Evolutionary conservation across 2,113 vertebrate genomes (phyloP), one percentile per base, ranked within the genome.

Genomic region (Cryptotis parvus): DNA sequence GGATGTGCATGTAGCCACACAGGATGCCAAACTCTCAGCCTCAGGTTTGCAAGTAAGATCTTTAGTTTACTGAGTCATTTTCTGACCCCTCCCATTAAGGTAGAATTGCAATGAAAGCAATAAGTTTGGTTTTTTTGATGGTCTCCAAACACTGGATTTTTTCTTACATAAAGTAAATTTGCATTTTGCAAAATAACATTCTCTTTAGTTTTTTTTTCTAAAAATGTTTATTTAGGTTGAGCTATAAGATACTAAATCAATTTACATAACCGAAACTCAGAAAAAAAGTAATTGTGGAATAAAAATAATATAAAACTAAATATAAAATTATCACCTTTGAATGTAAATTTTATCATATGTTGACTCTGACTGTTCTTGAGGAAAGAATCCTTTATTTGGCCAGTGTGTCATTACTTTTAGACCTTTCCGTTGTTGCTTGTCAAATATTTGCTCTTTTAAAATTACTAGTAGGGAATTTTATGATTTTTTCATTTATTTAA

Each of bases 381-480:
- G 72, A 95, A 94, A 80, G 82, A 68, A n/a, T 27, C 84, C 70
- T 76, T 92, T n/a, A 65, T 81, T 80, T 93, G 73, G 58, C 76
- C 29, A 33, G 49, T 45, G 33, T 73, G 58, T 84, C 27, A 0
- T 72, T 90, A 69, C 37, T 68, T 86, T 70, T 66, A 68, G 75
- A 43, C 63, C 29, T 84, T 90, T 84, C 7, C 3, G 9, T 65
- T 61, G 43, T 76, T 14, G 31, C 3, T 39, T 81, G 39, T 89
- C 69, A 94, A 79, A 68, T 68, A 65, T 45, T 65, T 90, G n/a
- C n/a, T n/a, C 22, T 92, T 85, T 89, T 68, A 45, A 80, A 63
- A 90, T 18, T 76, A 45, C 10, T 16, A 26, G 20, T 29, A 63
- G 15, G 24, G 41, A 70, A 81, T 83, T 94, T 86, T 81, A 68